Conservation (phyloP, 2,113 vertebrate species). For the Notiomystis cincta region DNA sequence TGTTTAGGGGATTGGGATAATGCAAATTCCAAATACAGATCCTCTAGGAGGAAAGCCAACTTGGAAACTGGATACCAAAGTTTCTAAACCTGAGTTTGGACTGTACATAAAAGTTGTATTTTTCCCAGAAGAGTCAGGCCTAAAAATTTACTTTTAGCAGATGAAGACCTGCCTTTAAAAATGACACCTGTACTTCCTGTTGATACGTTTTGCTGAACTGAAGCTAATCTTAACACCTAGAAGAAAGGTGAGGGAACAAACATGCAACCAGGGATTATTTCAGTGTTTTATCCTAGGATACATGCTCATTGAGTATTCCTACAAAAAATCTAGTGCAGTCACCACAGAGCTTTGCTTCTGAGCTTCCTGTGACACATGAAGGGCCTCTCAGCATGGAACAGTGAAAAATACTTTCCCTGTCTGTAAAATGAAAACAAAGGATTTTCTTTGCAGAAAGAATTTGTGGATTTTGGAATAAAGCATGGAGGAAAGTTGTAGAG, state of each 20-base stretch:
- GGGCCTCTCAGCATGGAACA: neutral
- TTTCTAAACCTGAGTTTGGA: neutral
- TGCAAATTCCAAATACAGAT: neutral
- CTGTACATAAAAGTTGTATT: neutral
- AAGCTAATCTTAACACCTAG: neutral
- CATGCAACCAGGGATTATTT: neutral
- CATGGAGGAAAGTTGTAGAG: neutral
- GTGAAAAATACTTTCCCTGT: neutral
- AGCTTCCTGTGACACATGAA: accelerated
- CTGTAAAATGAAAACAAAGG: neutral
- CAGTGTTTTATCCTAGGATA: neutral
- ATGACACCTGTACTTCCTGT: neutral
- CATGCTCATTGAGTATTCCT: neutral
- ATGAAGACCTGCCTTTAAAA: neutral
- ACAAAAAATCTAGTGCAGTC: neutral
- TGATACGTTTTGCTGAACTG: neutral
- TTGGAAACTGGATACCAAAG: neutral
- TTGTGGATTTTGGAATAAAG: neutral
- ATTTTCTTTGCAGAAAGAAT: neutral
- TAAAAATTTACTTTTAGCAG: neutral
- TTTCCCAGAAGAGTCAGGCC: neutral
- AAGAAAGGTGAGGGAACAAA: neutral
- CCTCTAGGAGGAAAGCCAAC: neutral
- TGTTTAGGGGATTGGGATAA: neutral
- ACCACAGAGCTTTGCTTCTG: neutral